phyloP scores from a whole-genome alignment of 2,113 vertebrate species.

The Anhinga anhinga region DNA sequence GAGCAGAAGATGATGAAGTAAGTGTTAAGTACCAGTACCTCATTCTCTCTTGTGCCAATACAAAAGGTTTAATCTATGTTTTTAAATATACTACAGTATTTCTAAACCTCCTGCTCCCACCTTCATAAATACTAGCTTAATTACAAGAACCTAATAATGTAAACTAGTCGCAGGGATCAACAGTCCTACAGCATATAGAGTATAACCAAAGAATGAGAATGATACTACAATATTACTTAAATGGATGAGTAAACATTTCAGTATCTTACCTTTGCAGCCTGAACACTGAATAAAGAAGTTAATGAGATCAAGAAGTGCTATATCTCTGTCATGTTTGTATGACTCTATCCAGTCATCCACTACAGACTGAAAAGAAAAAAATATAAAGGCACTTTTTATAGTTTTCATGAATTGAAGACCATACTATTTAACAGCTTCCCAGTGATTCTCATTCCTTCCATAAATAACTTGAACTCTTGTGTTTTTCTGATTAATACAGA shows the following conservation, averaged over 20 bases:
- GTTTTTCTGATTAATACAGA: neutral
- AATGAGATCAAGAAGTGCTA: constrained; percentile 96
- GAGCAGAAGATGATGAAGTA: neutral
- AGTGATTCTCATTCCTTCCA: neutral
- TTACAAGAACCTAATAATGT: neutral
- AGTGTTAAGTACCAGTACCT: neutral
- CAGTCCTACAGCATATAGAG: neutral
- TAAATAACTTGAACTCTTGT: neutral
- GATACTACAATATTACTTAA: neutral
- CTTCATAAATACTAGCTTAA: neutral
- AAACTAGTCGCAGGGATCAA: neutral
- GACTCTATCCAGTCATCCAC: constrained; percentile 99
- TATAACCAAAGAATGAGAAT: neutral
- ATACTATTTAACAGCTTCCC: neutral
- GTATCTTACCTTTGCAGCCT: constrained; percentile 93
- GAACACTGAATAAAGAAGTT: constrained; percentile 99
- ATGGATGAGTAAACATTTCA: neutral
- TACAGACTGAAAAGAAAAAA: constrained; percentile 84
- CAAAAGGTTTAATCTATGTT: neutral
- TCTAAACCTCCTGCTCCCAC: neutral
- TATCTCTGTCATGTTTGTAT: constrained; percentile 96
- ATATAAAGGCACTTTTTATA: constrained; percentile 3
- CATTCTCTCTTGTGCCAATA: neutral
- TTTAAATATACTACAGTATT: neutral
- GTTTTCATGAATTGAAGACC: neutral